Evolutionary conservation across 2,888 invertebrate species (phyloP).

Genomic region (Drosophila niveifrons): DNA sequence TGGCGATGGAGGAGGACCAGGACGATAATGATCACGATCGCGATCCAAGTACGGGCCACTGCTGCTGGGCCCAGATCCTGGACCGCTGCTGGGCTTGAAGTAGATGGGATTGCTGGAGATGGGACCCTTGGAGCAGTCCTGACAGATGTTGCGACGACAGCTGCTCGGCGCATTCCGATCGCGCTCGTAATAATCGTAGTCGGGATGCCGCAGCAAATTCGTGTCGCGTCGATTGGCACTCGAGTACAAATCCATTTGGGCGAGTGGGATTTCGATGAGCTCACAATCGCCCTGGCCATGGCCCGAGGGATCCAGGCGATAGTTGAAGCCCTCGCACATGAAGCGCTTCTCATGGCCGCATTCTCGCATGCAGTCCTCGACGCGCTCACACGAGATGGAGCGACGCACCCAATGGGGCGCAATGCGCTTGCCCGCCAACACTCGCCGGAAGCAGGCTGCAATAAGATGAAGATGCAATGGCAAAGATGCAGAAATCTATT

Average conservation of each 20-base stretch:
- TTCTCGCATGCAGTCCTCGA: slow-evolving; percentile 91
- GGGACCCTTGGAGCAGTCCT: slow-evolving; percentile 82
- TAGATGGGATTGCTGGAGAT: slow-evolving; percentile 77
- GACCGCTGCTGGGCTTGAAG: slow-evolving; percentile 78
- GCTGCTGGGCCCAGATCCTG: slow-evolving; percentile 47
- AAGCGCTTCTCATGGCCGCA: slow-evolving; percentile 91
- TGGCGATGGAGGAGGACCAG: slow-evolving; percentile 47
- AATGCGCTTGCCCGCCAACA: slow-evolving; percentile 90
- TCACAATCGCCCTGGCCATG: slow-evolving; percentile 92
- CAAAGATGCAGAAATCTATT: slow-evolving; percentile 33
- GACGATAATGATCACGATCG: slow-evolving; percentile 75
- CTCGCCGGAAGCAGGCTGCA: slow-evolving; percentile 92
- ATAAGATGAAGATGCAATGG: slow-evolving; percentile 39
- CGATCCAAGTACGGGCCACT: slow-evolving; percentile 53
- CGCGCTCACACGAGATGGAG: slow-evolving; percentile 89
- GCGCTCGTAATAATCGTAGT: slow-evolving; percentile 92
- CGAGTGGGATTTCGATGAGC: slow-evolving; percentile 90
- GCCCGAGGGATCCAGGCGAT: slow-evolving; percentile 91
- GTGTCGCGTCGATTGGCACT: slow-evolving; percentile 86
- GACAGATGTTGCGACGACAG: slow-evolving; percentile 85
- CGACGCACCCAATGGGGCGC: slow-evolving; percentile 89
- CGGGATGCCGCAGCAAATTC: slow-evolving; percentile 86
- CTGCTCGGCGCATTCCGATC: slow-evolving; percentile 90
- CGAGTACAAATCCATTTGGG: slow-evolving; percentile 88
- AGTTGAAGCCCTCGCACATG: slow-evolving; percentile 93